These are phyloP conservation scores for Calidris pugnax DNA, from an alignment of 2,113 vertebrate genomes.

Conservation along the genomic window DNA sequence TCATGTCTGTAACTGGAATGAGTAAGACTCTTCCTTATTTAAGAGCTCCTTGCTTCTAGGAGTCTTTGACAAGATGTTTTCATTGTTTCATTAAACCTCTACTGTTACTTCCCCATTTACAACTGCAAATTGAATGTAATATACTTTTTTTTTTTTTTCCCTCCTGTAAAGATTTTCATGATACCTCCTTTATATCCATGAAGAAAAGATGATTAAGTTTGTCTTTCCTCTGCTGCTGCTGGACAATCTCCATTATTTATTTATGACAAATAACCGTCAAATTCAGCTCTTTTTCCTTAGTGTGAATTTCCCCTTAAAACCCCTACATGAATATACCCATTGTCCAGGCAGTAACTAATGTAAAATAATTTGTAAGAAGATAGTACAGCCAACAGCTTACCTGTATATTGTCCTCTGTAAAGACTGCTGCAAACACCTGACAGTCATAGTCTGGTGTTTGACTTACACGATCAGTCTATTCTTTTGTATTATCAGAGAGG, in stretches of 20 bases:
- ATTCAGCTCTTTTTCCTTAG: background rate
- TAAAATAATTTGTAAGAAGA: background rate
- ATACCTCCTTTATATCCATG: background rate
- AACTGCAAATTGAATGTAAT: background rate
- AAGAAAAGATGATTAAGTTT: background rate
- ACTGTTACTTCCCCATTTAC: background rate
- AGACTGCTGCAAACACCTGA: background rate
- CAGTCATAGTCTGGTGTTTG: background rate
- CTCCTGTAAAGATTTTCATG: background rate
- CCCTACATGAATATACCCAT: background rate
- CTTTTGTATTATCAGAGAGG: background rate
- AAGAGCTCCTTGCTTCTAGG: background rate
- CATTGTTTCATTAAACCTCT: background rate
- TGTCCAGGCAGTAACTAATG: background rate
- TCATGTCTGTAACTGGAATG: background rate
- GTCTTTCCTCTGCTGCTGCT: background rate
- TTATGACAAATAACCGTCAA: background rate
- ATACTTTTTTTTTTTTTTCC: background rate
- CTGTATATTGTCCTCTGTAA: background rate
- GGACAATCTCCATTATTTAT: background rate
- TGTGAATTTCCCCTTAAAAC: background rate
- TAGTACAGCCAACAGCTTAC: background rate
- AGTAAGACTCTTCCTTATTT: background rate
- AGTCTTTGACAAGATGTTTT: background rate
- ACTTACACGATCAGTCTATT: rapidly evolving